These are phyloP conservation scores for Drosophila anceps DNA, from an alignment of 2,888 invertebrate species.

Conservation along the genomic window DNA sequence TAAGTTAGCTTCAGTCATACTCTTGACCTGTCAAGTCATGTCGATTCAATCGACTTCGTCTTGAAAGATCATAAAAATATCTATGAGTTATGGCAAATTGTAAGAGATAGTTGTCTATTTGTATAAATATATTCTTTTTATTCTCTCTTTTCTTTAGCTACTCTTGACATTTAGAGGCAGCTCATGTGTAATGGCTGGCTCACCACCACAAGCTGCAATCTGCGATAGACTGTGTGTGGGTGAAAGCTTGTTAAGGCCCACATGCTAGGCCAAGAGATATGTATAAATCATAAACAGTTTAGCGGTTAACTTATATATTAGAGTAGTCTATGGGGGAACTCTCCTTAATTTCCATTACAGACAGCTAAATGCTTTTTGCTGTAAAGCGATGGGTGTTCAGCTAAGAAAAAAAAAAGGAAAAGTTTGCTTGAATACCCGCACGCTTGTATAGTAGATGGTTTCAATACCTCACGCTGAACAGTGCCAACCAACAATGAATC, in stretches of 20 bases:
- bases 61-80: neutral
- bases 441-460: too few relatives aligned
- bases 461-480: neutral
- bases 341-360: neutral
- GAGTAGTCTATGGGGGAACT: neutral
- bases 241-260: constrained; percentile 5
- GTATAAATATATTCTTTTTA: neutral
- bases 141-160: neutral
- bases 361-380: neutral
- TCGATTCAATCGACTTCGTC: neutral
- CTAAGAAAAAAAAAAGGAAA: neutral
- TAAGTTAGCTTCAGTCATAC: neutral
- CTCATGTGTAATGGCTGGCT: neutral
- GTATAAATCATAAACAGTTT: neutral
- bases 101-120: too few relatives aligned
- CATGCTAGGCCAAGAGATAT: neutral
- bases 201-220: neutral
- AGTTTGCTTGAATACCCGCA: neutral
- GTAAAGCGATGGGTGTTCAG: neutral
- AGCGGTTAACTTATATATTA: too few relatives aligned
- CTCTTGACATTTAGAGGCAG: neutral
- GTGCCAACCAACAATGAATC: neutral
- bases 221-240: constrained; percentile 4
- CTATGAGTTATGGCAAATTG: neutral
- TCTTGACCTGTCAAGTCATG: neutral